phyloP scores from a whole-genome alignment of 2,113 vertebrate genomes.

The Cebidichthys violaceus region DNA sequence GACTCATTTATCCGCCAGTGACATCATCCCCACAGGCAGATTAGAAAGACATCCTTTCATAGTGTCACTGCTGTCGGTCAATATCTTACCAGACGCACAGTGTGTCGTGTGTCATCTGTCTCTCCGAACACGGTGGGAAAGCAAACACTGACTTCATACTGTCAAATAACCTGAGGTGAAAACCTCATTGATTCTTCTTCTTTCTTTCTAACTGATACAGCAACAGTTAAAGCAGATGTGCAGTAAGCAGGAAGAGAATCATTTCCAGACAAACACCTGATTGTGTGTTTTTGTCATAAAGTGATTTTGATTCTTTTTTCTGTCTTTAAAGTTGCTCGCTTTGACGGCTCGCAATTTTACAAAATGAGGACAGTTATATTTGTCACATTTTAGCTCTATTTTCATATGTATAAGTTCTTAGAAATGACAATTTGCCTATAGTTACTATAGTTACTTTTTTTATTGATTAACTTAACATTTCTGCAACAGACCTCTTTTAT shows the following conservation, averaged over 20 bases:
- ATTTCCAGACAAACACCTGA: not conserved
- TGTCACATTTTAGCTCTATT: not conserved
- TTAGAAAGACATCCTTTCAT: slow-evolving; percentile 31
- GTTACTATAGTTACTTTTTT: not conserved
- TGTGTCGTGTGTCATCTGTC: accelerated
- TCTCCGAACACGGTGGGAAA: slow-evolving; percentile 42
- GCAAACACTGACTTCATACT: slow-evolving; percentile 34
- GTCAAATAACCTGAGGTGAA: slow-evolving; percentile 14
- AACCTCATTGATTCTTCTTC: slow-evolving; percentile 1
- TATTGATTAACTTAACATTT: not conserved
- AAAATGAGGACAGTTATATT: not conserved
- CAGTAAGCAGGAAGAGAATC: not conserved
- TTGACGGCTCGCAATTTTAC: not conserved
- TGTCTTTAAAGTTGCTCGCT: not conserved
- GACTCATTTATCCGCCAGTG: slow-evolving; percentile 13
- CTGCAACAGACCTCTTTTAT: not conserved
- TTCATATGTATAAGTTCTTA: not conserved
- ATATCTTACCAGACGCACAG: not conserved
- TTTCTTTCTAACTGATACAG: not conserved
- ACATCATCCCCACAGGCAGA: slow-evolving; percentile 39
- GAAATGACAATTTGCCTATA: not conserved
- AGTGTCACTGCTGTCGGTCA: slow-evolving; percentile 4
- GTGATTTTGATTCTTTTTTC: too few species aligned
- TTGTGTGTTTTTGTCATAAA: not conserved
- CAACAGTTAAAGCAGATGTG: not conserved